phyloP scores from a whole-genome alignment of 2,797 vertebrate genomes.

The Ispidina lecontei region DNA sequence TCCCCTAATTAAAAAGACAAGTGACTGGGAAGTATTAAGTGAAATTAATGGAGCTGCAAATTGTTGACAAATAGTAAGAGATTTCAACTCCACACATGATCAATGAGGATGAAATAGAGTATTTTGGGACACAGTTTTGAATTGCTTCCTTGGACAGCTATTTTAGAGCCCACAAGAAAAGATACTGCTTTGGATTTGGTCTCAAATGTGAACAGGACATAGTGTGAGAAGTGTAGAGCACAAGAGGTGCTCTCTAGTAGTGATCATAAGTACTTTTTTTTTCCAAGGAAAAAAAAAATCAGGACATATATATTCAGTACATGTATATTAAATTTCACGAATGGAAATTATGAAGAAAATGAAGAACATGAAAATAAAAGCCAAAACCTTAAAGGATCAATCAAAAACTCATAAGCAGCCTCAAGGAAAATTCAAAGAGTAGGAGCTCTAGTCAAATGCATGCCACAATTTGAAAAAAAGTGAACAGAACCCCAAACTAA shows the following conservation, averaged over 20 bases:
- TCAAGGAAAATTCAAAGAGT: background rate
- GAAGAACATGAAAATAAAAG: background rate
- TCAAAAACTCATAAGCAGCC: background rate
- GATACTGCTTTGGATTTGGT: background rate
- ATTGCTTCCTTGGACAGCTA: background rate
- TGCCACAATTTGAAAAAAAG: background rate
- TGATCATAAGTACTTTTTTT: background rate
- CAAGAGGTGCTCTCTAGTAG: background rate
- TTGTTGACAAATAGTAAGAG: background rate
- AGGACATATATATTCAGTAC: background rate
- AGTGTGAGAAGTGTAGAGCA: background rate
- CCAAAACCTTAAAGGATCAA: background rate
- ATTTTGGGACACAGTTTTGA: background rate
- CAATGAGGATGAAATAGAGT: background rate
- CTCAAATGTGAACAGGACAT: background rate
- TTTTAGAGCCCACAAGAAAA: background rate
- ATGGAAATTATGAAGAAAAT: background rate
- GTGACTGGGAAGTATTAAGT: background rate
- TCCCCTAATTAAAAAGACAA: background rate
- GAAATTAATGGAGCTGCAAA: background rate
- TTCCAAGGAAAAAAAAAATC: background rate
- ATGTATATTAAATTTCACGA: background rate
- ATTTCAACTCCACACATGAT: background rate
- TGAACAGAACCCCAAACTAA: background rate
- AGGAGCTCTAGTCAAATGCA: background rate